Conservation (phyloP, 1,140 invertebrate species). For the Spodoptera frugiperda region DNA sequence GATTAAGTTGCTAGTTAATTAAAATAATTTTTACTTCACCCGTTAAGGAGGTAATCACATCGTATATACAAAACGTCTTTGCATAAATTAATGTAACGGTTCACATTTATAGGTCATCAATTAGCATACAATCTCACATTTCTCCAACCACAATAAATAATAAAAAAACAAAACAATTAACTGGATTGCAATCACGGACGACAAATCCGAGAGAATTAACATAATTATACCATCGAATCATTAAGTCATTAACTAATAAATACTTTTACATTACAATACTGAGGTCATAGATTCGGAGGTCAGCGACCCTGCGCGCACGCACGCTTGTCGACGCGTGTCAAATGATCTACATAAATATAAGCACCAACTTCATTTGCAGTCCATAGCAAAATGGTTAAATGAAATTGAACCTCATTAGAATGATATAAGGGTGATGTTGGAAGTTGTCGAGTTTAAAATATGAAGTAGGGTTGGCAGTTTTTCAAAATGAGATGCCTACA, state of each 20-base stretch:
- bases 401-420: slow-evolving; percentile 5
- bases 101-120: background rate
- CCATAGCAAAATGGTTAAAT: background rate
- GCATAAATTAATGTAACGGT: too few relatives aligned
- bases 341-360: slow-evolving; percentile 47
- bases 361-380: slow-evolving; percentile 37
- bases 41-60: too few relatives aligned
- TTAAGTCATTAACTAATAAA: slow-evolving; percentile 48
- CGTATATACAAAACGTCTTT: too few relatives aligned
- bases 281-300: slow-evolving; percentile 47
- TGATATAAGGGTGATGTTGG: background rate
- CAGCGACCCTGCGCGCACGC: slow-evolving; percentile 42
- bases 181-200: slow-evolving; percentile 23
- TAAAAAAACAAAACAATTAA: slow-evolving; percentile 30
- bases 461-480: slow-evolving; percentile 23
- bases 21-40: too few relatives aligned
- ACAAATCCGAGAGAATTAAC: slow-evolving; percentile 24
- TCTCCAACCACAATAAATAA: background rate
- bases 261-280: slow-evolving; percentile 47
- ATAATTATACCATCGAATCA: slow-evolving; percentile 37
- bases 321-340: slow-evolving; percentile 46
- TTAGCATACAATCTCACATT: background rate
- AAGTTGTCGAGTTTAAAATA: background rate
- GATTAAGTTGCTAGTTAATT: too few relatives aligned
- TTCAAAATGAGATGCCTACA: slow-evolving; percentile 50